Conservation (phyloP, 2,113 vertebrate genomes). For the Suricata suricatta region DNA sequence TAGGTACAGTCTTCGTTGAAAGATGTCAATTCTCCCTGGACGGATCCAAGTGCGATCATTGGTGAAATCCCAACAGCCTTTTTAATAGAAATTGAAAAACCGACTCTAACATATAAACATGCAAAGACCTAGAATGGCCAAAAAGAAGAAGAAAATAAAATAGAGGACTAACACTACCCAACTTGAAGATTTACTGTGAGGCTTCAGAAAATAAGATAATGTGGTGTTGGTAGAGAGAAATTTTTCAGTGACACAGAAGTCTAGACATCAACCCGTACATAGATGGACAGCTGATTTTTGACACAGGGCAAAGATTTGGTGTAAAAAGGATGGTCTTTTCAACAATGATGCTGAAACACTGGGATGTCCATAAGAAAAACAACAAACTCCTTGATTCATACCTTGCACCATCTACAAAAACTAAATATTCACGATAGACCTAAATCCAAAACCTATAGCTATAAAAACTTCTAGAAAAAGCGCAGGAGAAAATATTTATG, state of each 20-base stretch:
- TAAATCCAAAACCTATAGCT: neutral
- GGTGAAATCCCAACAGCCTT: neutral
- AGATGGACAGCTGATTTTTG: neutral
- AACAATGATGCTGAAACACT: neutral
- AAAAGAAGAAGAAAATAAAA: neutral
- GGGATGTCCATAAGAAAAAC: neutral
- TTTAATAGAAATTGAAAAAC: neutral
- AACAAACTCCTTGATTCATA: neutral
- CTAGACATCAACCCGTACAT: neutral
- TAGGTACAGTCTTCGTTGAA: neutral
- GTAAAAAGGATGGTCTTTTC: neutral
- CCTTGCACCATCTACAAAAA: neutral
- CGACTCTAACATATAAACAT: neutral
- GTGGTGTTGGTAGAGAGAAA: neutral
- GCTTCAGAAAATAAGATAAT: neutral
- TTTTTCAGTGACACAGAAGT: neutral
- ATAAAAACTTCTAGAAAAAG: neutral
- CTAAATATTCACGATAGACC: neutral
- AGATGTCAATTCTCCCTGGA: neutral
- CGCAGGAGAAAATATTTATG: neutral
- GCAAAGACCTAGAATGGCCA: neutral
- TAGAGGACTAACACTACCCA: neutral
- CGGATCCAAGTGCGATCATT: neutral
- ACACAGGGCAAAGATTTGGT: neutral
- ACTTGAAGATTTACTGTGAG: neutral